Percentiles rank a stretch among this genome's conserved stretches.
Conservation (phyloP, 2,113 vertebrate genomes). For the Periophthalmodon schlosseri region DNA sequence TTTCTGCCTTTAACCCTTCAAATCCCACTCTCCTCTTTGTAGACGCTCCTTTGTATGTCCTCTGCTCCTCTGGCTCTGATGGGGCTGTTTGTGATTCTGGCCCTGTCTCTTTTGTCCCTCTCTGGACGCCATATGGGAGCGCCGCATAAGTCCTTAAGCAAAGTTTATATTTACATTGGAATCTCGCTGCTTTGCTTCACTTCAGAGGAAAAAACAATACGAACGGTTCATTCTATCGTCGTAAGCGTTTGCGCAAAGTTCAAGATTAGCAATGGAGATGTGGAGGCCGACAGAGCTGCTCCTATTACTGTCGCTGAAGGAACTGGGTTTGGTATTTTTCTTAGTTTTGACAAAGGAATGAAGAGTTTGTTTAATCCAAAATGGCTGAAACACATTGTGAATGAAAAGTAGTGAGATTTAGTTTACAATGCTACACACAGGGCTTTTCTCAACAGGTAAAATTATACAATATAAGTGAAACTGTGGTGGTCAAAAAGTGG, state of each 20-base stretch:
- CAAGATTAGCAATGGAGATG: constrained; percentile 83
- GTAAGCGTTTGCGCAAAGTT: constrained; percentile 84
- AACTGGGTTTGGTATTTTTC: constrained; percentile 44
- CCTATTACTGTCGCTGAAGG: constrained; percentile 37
- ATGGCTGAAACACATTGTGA: background rate
- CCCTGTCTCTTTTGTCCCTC: constrained; percentile 62
- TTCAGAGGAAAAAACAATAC: constrained; percentile 80
- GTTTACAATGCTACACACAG: no score
- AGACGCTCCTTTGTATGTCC: constrained; percentile 70
- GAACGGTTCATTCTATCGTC: constrained; percentile 69
- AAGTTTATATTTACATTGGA: constrained; percentile 83
- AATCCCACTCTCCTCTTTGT: constrained; percentile 72
- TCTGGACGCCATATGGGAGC: constrained; percentile 64
- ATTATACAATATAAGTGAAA: no score
- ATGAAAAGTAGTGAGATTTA: background rate
- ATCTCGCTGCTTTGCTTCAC: constrained; percentile 79
- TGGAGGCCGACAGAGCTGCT: constrained; percentile 47
- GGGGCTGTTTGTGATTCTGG: constrained; percentile 75
- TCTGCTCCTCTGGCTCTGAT: constrained; percentile 64
- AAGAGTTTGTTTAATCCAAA: constrained; percentile 1
- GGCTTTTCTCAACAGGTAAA: no score
- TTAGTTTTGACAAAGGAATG: constrained; percentile 14
- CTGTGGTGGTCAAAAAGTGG: no score
- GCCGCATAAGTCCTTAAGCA: constrained; percentile 81
- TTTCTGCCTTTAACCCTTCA: constrained; percentile 71